These are phyloP conservation scores for Gulo gulo DNA, from an alignment of 2,113 vertebrate species.

Conservation along the genomic window DNA sequence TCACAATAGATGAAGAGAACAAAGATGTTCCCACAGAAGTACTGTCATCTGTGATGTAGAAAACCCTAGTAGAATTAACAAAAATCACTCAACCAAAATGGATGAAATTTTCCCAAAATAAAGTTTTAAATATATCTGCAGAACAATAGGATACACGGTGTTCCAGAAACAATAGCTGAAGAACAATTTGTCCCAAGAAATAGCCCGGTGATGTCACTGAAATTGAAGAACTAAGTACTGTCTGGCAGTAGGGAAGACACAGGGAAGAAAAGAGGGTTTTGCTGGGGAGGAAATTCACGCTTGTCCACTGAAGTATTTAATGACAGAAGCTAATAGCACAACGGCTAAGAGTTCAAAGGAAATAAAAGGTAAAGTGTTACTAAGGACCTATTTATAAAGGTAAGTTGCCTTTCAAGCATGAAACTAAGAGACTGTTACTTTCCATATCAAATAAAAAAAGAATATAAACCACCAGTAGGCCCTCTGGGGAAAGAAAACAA, in stretches of 20 bases:
- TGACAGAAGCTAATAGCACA: not conserved
- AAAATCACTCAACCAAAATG: not conserved
- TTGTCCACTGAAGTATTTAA: not conserved
- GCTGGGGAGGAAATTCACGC: not conserved
- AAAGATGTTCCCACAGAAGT: not conserved
- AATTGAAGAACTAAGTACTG: not conserved
- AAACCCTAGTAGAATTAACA: not conserved
- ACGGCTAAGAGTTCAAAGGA: not conserved
- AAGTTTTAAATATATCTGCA: constrained; percentile 10
- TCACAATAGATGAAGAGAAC: not conserved
- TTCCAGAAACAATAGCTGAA: not conserved
- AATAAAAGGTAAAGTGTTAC: not conserved
- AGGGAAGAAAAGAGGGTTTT: not conserved
- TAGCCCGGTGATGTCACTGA: not conserved
- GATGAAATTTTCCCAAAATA: not conserved
- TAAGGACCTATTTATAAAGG: not conserved
- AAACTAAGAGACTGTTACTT: not conserved
- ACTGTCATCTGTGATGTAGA: not conserved
- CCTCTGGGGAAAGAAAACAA: not conserved
- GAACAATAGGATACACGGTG: not conserved
- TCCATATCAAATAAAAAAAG: not conserved
- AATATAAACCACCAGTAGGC: not conserved
- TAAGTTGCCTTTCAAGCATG: not conserved
- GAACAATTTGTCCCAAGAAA: constrained; percentile 2
- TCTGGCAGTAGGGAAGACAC: not conserved